phyloP scores from a whole-genome alignment of 1,140 invertebrate species.

The Anoplolepis gracilipes region DNA sequence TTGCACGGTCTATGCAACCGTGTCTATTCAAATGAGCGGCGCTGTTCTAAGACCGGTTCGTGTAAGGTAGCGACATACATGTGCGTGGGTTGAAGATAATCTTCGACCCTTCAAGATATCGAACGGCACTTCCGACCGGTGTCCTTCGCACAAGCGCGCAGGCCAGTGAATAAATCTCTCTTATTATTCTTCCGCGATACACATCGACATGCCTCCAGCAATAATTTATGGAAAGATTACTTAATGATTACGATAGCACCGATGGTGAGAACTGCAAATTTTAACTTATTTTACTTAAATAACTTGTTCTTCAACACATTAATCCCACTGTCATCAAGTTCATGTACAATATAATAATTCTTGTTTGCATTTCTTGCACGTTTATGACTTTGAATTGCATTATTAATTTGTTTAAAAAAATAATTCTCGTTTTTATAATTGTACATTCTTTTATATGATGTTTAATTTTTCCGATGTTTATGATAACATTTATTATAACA shows the following conservation, averaged over 20 bases:
- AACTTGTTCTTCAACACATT: too few relatives aligned
- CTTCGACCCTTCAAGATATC: background rate
- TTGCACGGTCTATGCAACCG: background rate
- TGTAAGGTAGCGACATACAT: background rate
- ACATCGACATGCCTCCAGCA: conserved; percentile 1
- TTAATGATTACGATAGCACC: conserved; percentile 55
- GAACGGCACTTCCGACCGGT: too few relatives aligned
- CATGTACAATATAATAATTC: too few relatives aligned
- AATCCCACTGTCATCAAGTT: too few relatives aligned
- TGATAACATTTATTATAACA: too few relatives aligned
- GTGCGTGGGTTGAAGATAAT: background rate
- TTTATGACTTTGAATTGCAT: too few relatives aligned
- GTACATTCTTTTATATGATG: too few relatives aligned
- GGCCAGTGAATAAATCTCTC: conserved; percentile 13
- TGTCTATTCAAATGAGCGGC: background rate
- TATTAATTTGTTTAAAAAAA: too few relatives aligned
- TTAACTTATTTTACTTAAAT: too few relatives aligned
- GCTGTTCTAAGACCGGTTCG: background rate
- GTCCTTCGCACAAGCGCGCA: background rate
- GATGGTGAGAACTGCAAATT: too few relatives aligned
- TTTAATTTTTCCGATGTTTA: too few relatives aligned
- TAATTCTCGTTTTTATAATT: too few relatives aligned
- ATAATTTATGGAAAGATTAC: conserved; percentile 48
- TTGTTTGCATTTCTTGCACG: background rate
- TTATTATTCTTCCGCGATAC: conserved; percentile 44